Conservation (phyloP, 2,797 vertebrate genomes). For the Distichodus sexfasciatus region DNA sequence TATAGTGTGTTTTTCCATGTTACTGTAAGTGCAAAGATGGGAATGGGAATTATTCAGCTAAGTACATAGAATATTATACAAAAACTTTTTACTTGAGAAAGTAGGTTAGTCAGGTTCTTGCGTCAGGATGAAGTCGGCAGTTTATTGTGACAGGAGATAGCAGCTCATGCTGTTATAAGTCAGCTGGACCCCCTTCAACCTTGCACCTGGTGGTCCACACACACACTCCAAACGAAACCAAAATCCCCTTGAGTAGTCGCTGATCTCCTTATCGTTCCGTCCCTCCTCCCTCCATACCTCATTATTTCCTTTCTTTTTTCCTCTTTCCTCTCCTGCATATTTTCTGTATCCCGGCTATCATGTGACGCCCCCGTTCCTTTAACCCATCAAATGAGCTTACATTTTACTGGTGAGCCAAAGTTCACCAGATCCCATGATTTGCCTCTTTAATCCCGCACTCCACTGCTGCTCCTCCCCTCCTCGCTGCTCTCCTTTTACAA, state of each 20-base stretch:
- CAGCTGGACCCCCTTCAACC: slow-evolving; percentile 4
- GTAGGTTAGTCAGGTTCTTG: too few species aligned
- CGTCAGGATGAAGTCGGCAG: too few species aligned
- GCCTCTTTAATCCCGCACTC: slow-evolving; percentile 61
- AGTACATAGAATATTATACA: too few species aligned
- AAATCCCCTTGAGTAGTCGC: slow-evolving; percentile 63
- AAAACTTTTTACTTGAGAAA: too few species aligned
- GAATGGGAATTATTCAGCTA: too few species aligned
- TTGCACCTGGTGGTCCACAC: slow-evolving; percentile 45
- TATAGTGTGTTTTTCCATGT: too few species aligned
- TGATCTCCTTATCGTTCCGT: slow-evolving; percentile 68
- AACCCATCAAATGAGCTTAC: slow-evolving; percentile 74
- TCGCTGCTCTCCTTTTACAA: slow-evolving; percentile 61
- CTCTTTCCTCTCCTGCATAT: slow-evolving; percentile 45
- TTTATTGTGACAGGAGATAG: slow-evolving; percentile 40
- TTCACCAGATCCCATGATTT: slow-evolving; percentile 71
- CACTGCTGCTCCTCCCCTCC: slow-evolving; percentile 24
- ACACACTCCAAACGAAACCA: slow-evolving; percentile 52
- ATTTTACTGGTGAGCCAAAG: slow-evolving; percentile 54
- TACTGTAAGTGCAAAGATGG: too few species aligned
- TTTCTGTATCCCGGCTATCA: slow-evolving; percentile 58
- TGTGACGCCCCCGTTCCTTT: slow-evolving; percentile 71
- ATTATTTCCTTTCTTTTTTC: background rate
- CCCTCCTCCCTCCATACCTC: slow-evolving; percentile 39
- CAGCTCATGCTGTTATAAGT: background rate